A percentile compares a stretch with the other conserved stretches of the same genome.
Evolutionary conservation across 1,140 invertebrate species (phyloP).

Genomic region (Nixonia krombeini): DNA sequence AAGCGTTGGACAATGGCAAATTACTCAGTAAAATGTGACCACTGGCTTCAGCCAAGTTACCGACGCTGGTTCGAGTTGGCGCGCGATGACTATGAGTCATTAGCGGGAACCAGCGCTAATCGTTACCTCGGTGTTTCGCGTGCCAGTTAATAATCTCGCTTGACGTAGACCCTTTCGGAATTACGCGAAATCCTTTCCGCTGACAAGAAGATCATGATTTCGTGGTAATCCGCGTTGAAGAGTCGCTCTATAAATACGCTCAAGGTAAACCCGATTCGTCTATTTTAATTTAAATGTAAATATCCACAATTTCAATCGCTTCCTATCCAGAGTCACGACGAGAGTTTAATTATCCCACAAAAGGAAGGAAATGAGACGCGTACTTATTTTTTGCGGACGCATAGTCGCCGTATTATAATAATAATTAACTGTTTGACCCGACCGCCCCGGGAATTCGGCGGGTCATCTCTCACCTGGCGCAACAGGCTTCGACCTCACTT

Average conservation of each 20-base stretch:
- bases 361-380: background rate
- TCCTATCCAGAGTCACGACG: no score
- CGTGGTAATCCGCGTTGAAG: no score
- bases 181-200: background rate
- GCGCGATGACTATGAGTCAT: conserved; percentile 15
- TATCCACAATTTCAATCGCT: no score
- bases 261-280: no score
- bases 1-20: no score
- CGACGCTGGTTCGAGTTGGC: conserved; percentile 11
- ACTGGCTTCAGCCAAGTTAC: conserved; percentile 6
- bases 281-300: no score
- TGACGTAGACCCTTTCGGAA: background rate
- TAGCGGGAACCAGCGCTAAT: conserved; percentile 6
- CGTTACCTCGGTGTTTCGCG: background rate
- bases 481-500: conserved; percentile 39
- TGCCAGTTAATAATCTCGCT: conserved; percentile 8
- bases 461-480: conserved; percentile 52
- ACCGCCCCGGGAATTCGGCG: conserved; percentile 21
- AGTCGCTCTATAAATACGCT: no score
- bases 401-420: conserved; percentile 17
- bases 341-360: background rate
- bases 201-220: no score
- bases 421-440: conserved; percentile 58
- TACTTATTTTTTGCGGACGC: background rate
- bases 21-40: conserved; percentile 7